A percentile compares a stretch with the other conserved stretches of the same genome.
Evolutionary conservation across 2,888 invertebrate species (phyloP).

Genomic region (Eudasyphora cyanicolor): DNA sequence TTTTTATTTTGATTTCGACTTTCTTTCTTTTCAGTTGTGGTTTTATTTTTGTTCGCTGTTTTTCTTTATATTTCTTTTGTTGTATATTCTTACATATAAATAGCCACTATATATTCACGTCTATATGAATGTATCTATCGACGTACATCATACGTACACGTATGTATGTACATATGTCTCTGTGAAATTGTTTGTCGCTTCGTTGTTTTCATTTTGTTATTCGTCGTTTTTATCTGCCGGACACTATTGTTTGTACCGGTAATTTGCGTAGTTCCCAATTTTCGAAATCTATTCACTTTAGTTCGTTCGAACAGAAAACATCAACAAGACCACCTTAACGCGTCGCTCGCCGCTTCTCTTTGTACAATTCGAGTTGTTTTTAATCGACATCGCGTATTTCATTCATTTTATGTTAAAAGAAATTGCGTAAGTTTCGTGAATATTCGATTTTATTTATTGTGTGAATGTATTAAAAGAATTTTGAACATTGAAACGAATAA

Average conservation of each 20-base stretch:
- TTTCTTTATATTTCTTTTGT: conserved; percentile 11
- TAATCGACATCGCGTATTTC: conserved; percentile 39
- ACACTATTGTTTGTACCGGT: conserved; percentile 43
- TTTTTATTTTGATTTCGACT: conserved; percentile 40
- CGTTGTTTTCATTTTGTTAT: conserved; percentile 22
- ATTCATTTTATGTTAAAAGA: conserved; percentile 20
- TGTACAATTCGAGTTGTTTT: background rate
- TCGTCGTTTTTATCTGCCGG: too few species aligned
- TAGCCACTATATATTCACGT: background rate
- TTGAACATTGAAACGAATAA: background rate
- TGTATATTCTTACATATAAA: conserved; percentile 6
- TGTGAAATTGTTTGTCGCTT: conserved; percentile 20
- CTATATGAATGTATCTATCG: background rate
- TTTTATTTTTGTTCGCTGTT: background rate
- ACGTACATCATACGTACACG: conserved; percentile 27
- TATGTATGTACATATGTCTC: background rate
- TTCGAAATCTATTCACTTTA: conserved; percentile 44
- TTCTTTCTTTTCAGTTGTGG: conserved; percentile 29
- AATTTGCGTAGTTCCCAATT: conserved; percentile 45
- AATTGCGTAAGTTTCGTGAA: conserved; percentile 58
- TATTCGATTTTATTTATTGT: background rate
- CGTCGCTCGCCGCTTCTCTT: background rate
- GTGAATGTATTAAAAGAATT: background rate
- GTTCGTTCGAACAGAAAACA: conserved; percentile 42
- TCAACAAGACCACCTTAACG: too few species aligned